Conservation (phyloP, 2,888 invertebrate species). For the Argyresthia goedartella region DNA sequence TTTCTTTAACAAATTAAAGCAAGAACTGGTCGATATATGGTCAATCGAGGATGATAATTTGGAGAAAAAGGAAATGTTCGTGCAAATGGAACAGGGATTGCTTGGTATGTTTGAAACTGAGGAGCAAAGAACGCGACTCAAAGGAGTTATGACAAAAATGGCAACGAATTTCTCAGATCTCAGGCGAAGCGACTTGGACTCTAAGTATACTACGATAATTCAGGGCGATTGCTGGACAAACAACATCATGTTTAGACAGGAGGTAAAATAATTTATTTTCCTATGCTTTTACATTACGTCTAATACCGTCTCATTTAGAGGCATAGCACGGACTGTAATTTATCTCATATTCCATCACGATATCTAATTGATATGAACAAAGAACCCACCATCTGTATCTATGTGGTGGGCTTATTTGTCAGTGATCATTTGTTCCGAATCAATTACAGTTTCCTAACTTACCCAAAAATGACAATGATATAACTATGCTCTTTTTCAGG, state of each 20-base stretch:
- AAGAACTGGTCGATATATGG: background rate
- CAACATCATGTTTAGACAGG: constrained; percentile 1
- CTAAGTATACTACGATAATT: background rate
- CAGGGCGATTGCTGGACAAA: constrained; percentile 7
- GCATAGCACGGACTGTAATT: too few species aligned
- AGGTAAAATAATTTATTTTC: background rate
- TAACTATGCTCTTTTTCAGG: background rate
- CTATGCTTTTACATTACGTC: background rate
- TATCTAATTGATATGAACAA: too few species aligned
- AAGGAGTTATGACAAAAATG: background rate
- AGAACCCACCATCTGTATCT: too few species aligned
- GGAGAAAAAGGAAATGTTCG: background rate
- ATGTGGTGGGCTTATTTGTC: background rate
- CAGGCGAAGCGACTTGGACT: background rate
- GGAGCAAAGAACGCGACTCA: background rate
- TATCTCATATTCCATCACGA: too few species aligned
- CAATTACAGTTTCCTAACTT: background rate
- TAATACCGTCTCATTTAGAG: background rate
- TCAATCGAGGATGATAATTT: background rate
- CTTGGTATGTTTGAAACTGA: background rate
- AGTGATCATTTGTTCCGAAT: background rate
- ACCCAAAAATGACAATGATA: too few species aligned
- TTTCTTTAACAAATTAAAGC: background rate
- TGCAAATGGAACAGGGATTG: background rate
- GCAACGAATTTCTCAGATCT: background rate